Evolutionary conservation across 2,113 vertebrate species (phyloP), one percentile per base, ranked within the genome.

Genomic region (Theristicus caerulescens): DNA sequence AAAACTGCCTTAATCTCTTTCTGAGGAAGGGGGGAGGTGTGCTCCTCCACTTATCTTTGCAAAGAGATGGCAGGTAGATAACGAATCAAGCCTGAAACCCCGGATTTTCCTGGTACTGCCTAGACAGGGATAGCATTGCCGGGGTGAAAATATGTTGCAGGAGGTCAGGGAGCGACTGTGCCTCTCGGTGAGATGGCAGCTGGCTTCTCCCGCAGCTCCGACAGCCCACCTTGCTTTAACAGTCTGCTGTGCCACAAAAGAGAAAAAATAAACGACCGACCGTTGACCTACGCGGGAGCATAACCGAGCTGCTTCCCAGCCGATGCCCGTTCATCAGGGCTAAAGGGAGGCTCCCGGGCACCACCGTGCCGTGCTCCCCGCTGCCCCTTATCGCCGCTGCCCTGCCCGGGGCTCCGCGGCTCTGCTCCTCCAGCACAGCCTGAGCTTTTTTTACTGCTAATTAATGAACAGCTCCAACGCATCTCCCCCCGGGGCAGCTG

Each of bases 211-310:
- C 0, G 0, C 3, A 31, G 13, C 47, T 36, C 51, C 2, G 0
- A 12, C 32, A 73, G 67, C 49, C 15, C 34, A 11, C 62, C 10
- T 4, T 13, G 19, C 70, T 54, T 54, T n/a, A 38, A 29, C 27
- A 1, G 2, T 2, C 73, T n/a, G 71, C 40, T 10, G 46, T 21
- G 82, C 72, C 58, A 3, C 7, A 31, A 36, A 21, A 32, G 52
- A 36, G 32, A 18, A 55, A 36, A 13, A 51, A 65, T 9, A 40
- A 40, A 7, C 67, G 40, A 12, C 15, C 46, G 66, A 5, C 17
- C 0, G 0, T 0, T 44, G 54, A 19, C 7, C 49, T 14, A 24
- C 0, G 5, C 0, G 2, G 66, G 86, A 86, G 11, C 3, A 7
- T 1, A 49, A 54, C 36, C 2, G 9, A 93, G 70, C n/a, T 61